These are phyloP conservation scores for Anagyrus pseudococci DNA, from an alignment of 2,888 invertebrate genomes.

Conservation along the genomic window DNA sequence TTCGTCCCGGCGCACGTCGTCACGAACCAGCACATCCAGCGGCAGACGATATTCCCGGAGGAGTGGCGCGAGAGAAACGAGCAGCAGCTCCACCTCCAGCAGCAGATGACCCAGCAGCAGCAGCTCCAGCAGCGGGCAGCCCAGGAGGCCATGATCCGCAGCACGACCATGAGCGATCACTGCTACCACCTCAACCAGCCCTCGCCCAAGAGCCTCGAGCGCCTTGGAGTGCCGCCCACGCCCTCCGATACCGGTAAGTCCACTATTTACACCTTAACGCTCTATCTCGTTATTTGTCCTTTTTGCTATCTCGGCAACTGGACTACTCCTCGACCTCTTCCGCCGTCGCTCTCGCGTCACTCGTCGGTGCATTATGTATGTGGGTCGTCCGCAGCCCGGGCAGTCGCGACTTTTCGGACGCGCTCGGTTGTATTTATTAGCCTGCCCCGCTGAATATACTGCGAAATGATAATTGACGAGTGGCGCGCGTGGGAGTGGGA, in stretches of 20 bases:
- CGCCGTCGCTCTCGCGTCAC: background rate
- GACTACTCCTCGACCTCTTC: too few species aligned
- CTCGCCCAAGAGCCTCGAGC: constrained; percentile 65
- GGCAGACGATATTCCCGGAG: background rate
- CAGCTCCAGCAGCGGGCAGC: constrained; percentile 15
- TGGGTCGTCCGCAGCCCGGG: background rate
- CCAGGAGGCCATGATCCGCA: constrained; percentile 48
- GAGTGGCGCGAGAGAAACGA: constrained; percentile 39
- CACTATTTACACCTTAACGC: too few species aligned
- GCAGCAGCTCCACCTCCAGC: background rate
- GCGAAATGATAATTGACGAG: background rate
- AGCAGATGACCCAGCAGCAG: constrained; percentile 18
- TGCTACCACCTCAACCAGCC: constrained; percentile 66
- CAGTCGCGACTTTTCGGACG: background rate
- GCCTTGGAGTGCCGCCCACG: constrained; percentile 77
- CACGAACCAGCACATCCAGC: background rate
- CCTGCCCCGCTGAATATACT: background rate
- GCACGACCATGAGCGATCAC: constrained; percentile 65
- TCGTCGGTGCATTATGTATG: background rate
- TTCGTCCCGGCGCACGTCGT: background rate
- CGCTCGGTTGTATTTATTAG: background rate
- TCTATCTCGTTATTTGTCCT: too few species aligned
- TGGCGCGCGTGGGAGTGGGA: background rate
- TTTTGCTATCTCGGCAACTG: too few species aligned
- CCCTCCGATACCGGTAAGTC: constrained; percentile 92